Evolutionary conservation across 2,113 vertebrate species (phyloP).

Genomic region (Oreotrochilus melanogaster): DNA sequence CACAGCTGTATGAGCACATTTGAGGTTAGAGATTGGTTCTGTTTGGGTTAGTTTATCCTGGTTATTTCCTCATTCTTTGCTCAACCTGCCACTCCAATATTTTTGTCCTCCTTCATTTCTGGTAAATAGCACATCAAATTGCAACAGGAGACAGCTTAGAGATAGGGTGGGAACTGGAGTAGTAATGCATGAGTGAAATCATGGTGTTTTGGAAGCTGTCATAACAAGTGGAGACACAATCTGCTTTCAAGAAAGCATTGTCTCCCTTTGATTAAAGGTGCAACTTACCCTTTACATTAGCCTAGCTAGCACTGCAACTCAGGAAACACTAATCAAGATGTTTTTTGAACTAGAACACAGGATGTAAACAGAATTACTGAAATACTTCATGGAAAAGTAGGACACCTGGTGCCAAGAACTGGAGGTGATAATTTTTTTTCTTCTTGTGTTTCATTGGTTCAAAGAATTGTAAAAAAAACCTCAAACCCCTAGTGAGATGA

Average conservation of each 20-base stretch:
- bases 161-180: not conserved
- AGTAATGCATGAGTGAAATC: not conserved
- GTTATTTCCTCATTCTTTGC: not conserved
- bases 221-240: not conserved
- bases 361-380: conserved; percentile 65
- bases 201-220: not conserved
- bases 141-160: not conserved
- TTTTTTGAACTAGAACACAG: conserved; percentile 60
- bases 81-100: not conserved
- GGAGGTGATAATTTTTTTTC: conserved; percentile 69
- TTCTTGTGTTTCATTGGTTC: not conserved
- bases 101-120: not conserved
- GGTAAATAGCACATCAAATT: not conserved
- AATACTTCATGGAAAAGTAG: conserved; percentile 82
- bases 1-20: not conserved
- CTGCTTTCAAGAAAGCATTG: not conserved
- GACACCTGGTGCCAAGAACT: conserved; percentile 74
- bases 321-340: conserved; percentile 52
- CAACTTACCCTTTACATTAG: not conserved
- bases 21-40: not conserved
- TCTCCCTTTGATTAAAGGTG: conserved; percentile 20
- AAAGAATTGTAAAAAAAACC: not conserved
- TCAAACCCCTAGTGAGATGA: not conserved
- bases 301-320: not conserved
- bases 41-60: not conserved